Base-by-base conservation (phyloP, 2,113 vertebrate genomes). In the Orthonyx spaldingii region DNA sequence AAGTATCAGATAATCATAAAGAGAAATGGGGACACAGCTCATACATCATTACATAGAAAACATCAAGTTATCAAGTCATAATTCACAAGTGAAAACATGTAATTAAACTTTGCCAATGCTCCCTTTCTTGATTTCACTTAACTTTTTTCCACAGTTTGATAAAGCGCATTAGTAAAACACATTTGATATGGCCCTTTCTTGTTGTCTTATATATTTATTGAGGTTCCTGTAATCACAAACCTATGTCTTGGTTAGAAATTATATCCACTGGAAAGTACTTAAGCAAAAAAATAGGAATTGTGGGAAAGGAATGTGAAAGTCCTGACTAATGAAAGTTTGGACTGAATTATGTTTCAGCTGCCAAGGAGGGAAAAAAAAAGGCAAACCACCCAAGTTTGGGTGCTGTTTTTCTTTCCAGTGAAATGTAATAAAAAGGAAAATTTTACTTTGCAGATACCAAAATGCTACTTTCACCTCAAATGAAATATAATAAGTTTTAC, bases 201-300 rank as follows among this genome's bases (percentile, higher is more conserved):
- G 6, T 75, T 68, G 57, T 66, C 37, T 59, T 87, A 52, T 10
- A 3, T 26, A 33, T 82, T 68, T 78, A 8, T 69, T 82, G 32
- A 59, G 21, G 11, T 15, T 82, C 17, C 39, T n/a, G 10, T 35
- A 19, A 46, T 57, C 11, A 46, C 9, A 87, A 86, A 74, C 14
- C 11, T 64, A 8, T 2, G 0, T 47, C 50, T 69, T 80, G 19
- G 11, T 77, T 66, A 74, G 76, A 78, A 74, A 53, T 20, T 2
- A 16, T 11, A 69, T 19, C 8, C 1, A 1, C 13, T 74, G 33
- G 4, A 21, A 84, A 74, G 8, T 63, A 46, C 19, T 65, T 50
- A 50, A 0, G 1, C n/a, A 0, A 2, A 11, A 53, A 21, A 49
- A 35, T 19, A 76, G 6, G 5, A 79, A 37, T 21, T 65, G 12